phyloP scores from a whole-genome alignment of 2,113 vertebrate species.

The Desmodus rotundus region DNA sequence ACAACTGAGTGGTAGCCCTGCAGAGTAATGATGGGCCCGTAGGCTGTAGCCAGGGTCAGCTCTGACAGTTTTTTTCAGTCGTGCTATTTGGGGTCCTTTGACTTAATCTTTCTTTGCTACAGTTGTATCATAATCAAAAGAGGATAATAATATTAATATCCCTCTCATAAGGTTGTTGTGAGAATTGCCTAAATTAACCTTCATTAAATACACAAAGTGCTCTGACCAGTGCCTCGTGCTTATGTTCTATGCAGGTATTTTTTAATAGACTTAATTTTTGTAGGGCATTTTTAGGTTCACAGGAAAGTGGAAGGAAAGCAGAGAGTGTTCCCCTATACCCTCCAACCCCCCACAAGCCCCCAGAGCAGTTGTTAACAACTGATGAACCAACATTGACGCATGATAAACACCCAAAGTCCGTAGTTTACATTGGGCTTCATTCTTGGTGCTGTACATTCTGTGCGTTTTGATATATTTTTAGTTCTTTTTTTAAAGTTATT shows the following conservation, averaged over 20 bases:
- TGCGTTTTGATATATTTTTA: neutral
- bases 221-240: neutral
- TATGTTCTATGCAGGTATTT: neutral
- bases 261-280: neutral
- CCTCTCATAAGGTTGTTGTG: neutral
- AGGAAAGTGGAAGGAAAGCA: neutral
- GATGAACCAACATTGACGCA: neutral
- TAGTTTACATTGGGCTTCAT: neutral
- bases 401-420: neutral
- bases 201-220: neutral
- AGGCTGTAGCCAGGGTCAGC: neutral
- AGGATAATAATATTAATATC: neutral
- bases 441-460: neutral
- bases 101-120: neutral
- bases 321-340: neutral
- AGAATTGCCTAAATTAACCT: neutral
- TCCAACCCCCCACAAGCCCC: fast-evolving
- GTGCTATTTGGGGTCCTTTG: neutral
- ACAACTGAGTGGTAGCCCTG: neutral
- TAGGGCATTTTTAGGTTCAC: neutral
- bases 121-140: neutral
- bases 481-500: too few relatives aligned
- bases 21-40: too few relatives aligned
- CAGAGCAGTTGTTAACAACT: neutral
- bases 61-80: neutral